Base-by-base conservation (phyloP, 2,113 vertebrate species). In the Corapipo altera region DNA sequence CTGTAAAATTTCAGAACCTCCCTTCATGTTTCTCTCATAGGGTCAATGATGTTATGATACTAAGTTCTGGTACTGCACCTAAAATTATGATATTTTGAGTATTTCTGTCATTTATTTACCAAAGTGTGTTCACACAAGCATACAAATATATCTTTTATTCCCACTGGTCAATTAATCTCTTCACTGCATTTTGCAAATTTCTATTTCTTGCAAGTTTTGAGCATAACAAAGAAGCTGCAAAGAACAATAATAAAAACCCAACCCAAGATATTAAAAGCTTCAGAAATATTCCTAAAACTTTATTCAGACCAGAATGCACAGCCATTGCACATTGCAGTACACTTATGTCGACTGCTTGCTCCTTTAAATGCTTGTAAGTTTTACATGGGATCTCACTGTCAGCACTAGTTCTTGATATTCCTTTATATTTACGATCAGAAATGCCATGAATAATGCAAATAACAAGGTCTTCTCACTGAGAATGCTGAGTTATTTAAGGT, bases 391-490 rank as follows among this genome's bases (percentile, higher is more conserved):
- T 37, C 28, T 76, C 5, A 1, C 26, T 79, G 24, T 78, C 69
- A 86, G 44, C 13, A 41, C 12, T 72, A 65, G 39, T 93, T 85
- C 70, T 82, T 70, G 52, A 48, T 66, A 92, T 87, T 75, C 33
- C n/a, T 57, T 88, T 55, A 39, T 74, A 91, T 95, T 97, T 88
- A 85, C 51, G 30, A 46, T 70, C 46, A 48, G 35, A 91, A 89
- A 85, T 75, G 69, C 44, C 71, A 93, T 66, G 87, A 93, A 96
- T 92, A 94, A 96, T 94, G 81, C 87, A 95, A 95, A 94, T 77
- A 92, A 57, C 79, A 87, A 95, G 86, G 84, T 91, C 78, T 94
- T 67, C n/a, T 85, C 88, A 46, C 72, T 70, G 84, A 88, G 91
- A 93, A 96, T 83, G 35, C 43, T 1, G 1, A 90, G 72, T 89